Evolutionary conservation across 2,888 invertebrate genomes (phyloP).

Genomic region (Dexiosoma caninum): DNA sequence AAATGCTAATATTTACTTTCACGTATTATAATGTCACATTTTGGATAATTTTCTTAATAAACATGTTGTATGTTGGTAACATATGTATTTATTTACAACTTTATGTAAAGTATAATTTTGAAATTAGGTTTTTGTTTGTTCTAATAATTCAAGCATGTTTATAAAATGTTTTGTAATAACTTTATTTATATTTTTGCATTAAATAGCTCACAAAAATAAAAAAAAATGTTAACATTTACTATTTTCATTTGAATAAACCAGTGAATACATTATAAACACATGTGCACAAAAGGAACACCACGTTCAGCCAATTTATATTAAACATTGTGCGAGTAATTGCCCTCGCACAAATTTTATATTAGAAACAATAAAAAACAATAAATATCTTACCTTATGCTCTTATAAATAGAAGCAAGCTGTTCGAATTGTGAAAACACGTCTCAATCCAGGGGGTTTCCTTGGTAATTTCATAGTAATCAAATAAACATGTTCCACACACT

Average conservation of each 20-base stretch:
- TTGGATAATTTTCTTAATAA: background rate
- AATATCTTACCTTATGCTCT: too few relatives aligned
- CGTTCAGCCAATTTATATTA: too few relatives aligned
- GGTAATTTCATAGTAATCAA: too few relatives aligned
- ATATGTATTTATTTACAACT: background rate
- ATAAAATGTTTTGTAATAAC: slow-evolving; percentile 6
- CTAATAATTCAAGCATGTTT: background rate
- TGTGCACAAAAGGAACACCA: background rate
- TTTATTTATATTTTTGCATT: slow-evolving; percentile 20
- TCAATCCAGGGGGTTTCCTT: too few relatives aligned
- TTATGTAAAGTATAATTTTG: background rate
- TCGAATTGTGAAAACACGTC: too few relatives aligned
- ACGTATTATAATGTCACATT: background rate
- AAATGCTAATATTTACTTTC: background rate
- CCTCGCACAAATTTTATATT: background rate
- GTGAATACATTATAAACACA: background rate
- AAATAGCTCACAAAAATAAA: slow-evolving; percentile 24
- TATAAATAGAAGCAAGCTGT: too few relatives aligned
- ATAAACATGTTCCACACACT: too few relatives aligned
- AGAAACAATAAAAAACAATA: too few relatives aligned
- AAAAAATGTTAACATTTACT: background rate
- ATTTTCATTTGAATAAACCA: background rate
- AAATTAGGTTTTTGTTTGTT: background rate
- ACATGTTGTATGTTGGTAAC: too few relatives aligned
- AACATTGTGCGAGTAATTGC: too few relatives aligned